Percentiles rank a stretch among this genome's conserved stretches.
Conservation (phyloP, 2,113 vertebrate genomes). For the Climacteris rufus region DNA sequence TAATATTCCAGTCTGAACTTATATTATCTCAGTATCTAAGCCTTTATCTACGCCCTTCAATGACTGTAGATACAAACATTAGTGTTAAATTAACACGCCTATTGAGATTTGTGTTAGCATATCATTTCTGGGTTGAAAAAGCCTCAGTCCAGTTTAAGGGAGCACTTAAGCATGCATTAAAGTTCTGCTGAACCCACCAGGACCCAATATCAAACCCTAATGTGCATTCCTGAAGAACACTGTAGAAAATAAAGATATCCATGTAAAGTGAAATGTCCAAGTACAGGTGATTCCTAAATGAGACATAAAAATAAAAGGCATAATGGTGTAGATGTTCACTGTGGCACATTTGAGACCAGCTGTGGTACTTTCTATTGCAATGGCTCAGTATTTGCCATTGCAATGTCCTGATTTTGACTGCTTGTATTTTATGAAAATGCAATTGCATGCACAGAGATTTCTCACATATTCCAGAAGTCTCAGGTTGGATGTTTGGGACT, state of each 20-base stretch:
- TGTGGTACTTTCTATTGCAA: not conserved
- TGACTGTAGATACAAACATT: not conserved
- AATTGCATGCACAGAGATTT: not conserved
- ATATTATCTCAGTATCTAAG: not conserved
- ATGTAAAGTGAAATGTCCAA: not conserved
- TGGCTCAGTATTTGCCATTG: not conserved
- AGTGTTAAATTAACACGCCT: not conserved
- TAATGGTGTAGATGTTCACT: not conserved
- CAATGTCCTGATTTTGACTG: not conserved
- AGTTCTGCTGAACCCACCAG: not conserved
- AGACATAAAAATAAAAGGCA: not conserved
- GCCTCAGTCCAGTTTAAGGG: not conserved
- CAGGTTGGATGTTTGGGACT: not conserved
- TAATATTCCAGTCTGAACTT: not conserved
- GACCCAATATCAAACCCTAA: not conserved
- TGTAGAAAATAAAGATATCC: not conserved
- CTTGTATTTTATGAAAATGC: not conserved
- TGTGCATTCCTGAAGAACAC: not conserved
- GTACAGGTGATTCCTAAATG: constrained; percentile 14
- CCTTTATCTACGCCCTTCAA: not conserved
- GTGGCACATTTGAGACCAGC: not conserved
- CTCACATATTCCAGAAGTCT: not conserved
- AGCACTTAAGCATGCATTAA: not conserved
- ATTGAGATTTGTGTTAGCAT: not conserved
- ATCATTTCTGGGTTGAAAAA: not conserved